phyloP scores from a whole-genome alignment of 2,113 vertebrate species.

The Centrocercus urophasianus region DNA sequence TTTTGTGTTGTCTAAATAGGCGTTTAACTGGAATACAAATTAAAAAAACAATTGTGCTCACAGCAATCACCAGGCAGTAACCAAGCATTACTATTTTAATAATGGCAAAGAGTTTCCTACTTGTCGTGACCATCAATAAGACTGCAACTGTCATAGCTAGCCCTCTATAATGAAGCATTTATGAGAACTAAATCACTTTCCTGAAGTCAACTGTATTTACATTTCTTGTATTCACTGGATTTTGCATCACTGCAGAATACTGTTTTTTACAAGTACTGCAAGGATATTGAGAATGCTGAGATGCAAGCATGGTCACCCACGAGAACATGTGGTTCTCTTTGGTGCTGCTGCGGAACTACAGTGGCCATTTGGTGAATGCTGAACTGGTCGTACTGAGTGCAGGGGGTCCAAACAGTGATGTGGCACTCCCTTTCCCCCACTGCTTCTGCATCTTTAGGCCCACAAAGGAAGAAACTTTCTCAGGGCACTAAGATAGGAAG shows the following conservation, averaged over 20 bases:
- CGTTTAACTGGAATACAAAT: neutral
- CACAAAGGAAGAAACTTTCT: neutral
- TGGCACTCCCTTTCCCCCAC: too few species aligned
- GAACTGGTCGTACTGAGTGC: fast-evolving
- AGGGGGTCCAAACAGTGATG: neutral
- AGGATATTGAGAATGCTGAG: neutral
- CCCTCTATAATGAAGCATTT: neutral
- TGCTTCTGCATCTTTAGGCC: neutral
- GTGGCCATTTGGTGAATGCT: neutral
- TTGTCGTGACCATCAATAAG: neutral
- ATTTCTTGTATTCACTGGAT: neutral
- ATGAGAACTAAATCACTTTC: neutral
- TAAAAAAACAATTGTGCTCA: neutral
- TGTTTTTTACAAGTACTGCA: neutral
- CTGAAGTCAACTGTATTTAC: neutral
- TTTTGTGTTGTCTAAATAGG: neutral
- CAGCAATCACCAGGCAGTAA: neutral
- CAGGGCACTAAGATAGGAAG: neutral
- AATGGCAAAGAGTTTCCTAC: neutral
- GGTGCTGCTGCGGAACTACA: neutral
- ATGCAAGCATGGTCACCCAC: fast-evolving
- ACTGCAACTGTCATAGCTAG: neutral
- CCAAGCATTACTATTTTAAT: constrained; percentile 31
- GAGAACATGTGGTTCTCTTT: neutral
- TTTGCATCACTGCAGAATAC: neutral